Base-by-base conservation (phyloP, 2,797 vertebrate species). In the Lacerta viridis region DNA sequence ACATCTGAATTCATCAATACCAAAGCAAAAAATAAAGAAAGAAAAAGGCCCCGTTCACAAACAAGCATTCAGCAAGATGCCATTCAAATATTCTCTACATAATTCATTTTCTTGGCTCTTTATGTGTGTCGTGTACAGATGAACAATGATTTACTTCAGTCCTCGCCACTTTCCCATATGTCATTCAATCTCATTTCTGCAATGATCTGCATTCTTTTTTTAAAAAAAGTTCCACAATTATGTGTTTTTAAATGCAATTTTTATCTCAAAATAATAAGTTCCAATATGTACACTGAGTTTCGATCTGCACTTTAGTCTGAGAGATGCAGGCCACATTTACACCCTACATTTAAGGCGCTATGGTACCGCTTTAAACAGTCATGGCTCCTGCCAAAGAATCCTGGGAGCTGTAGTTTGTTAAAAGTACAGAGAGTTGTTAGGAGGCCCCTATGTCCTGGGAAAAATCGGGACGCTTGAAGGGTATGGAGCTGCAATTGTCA, bases 51-150 rank as follows among this genome's bases (percentile, higher is more conserved):
- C 46, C 83, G 41, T 4, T 87, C 68, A 85, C 82, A 90, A 89
- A 83, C 82, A 91, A 90, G 74, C 92, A 88, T 72, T 79, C 77
- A 86, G 46, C 7, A 17, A 0, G 13, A 20, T 27, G 25, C 18
- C 82, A 29, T 29, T 87, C 71, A 78, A 39, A 94, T 61, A 29
- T 74, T 27, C 2, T 1, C 80, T 75, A 43, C 61, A 72, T 84
- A 74, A 75, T 92, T 84, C 43, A 20, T 64, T 76, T 41, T 33
- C 36, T 36, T 74, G 20, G 20, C 61, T 74, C 33, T 74, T 7
- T 39, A 33, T 20, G 36, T 72, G 1, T 36, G 33, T 18, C n/a
- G 29, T 72, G 10, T 39, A 39, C 18, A 23, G 61, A 64, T 23
- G 61, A 23, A 23, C 61, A 64, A 64, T 55, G 13, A 10, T 29